A percentile compares a stretch with the other conserved stretches of the same genome.
These are phyloP conservation scores for Eunapius fragilis DNA, from an alignment of 37 sponge, comb jelly and placozoan species.

Conservation along the genomic window DNA sequence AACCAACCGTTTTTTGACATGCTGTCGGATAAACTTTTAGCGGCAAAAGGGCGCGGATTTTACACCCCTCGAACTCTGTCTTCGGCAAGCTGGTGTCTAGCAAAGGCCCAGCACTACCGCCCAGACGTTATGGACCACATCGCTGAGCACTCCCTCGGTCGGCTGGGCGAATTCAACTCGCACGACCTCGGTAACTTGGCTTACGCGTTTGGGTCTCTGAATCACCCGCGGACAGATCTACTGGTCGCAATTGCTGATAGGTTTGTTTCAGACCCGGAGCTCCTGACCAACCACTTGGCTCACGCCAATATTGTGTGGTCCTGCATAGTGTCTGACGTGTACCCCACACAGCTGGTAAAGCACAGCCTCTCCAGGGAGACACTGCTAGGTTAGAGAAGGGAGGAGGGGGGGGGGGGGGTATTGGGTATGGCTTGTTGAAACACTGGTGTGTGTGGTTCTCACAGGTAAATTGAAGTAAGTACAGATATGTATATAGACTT, in stretches of 20 bases:
- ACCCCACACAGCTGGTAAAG: constrained; percentile 19
- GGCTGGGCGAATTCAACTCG: constrained; percentile 11
- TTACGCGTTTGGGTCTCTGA: constrained; percentile 35
- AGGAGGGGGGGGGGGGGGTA: background rate
- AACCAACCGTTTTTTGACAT: background rate
- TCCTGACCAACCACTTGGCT: constrained; percentile 6
- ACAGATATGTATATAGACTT: background rate
- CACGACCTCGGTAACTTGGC: constrained; percentile 39
- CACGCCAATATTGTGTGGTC: constrained; percentile 34
- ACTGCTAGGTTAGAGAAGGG: background rate
- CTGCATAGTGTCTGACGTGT: constrained; percentile 21
- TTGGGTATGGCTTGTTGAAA: background rate
- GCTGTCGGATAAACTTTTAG: constrained; percentile 1
- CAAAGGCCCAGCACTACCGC: constrained; percentile 13
- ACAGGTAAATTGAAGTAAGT: background rate
- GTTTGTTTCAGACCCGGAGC: background rate
- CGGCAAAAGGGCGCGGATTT: background rate
- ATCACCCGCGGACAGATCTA: constrained; percentile 17
- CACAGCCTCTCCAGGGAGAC: background rate
- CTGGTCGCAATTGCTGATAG: constrained; percentile 1
- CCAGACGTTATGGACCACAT: constrained; percentile 18
- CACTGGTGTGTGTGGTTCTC: too few relatives aligned
- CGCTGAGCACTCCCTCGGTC: background rate
- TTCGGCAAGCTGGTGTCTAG: constrained; percentile 20
- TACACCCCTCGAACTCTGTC: constrained; percentile 20